Conservation (phyloP, 2,113 vertebrate genomes). For the Corvus moneduloides region DNA sequence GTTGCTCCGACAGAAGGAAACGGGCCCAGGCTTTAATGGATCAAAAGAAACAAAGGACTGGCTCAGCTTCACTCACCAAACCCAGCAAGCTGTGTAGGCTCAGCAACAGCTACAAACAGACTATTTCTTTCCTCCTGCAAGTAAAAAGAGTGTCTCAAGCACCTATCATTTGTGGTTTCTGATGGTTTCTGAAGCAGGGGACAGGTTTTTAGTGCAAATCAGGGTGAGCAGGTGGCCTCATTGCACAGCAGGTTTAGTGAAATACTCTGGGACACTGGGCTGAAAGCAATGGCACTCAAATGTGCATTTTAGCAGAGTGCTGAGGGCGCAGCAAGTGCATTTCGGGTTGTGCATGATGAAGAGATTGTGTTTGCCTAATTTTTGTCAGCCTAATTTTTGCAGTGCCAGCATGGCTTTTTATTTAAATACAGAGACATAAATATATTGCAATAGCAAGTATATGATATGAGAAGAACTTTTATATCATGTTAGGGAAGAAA, state of each 20-base stretch:
- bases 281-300: background rate
- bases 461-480: background rate
- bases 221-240: background rate
- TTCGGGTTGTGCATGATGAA: background rate
- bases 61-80: conserved; percentile 22
- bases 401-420: background rate
- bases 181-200: background rate
- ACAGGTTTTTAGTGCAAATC: background rate
- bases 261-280: background rate
- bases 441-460: background rate
- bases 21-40: background rate
- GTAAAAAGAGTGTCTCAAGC: background rate
- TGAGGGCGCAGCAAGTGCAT: background rate
- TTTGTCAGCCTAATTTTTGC: background rate
- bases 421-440: background rate
- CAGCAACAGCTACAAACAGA: background rate
- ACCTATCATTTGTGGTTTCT: background rate
- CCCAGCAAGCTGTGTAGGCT: conserved; percentile 9
- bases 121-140: background rate
- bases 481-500: background rate
- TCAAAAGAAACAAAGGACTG: conserved; percentile 52
- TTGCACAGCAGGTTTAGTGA: background rate
- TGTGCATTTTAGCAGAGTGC: background rate
- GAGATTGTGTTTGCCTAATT: background rate
- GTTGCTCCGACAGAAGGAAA: conserved; percentile 38